Evolutionary conservation across 2,797 vertebrate species (phyloP), one percentile per base, ranked within the genome.

Genomic region (Microchirus variegatus): DNA sequence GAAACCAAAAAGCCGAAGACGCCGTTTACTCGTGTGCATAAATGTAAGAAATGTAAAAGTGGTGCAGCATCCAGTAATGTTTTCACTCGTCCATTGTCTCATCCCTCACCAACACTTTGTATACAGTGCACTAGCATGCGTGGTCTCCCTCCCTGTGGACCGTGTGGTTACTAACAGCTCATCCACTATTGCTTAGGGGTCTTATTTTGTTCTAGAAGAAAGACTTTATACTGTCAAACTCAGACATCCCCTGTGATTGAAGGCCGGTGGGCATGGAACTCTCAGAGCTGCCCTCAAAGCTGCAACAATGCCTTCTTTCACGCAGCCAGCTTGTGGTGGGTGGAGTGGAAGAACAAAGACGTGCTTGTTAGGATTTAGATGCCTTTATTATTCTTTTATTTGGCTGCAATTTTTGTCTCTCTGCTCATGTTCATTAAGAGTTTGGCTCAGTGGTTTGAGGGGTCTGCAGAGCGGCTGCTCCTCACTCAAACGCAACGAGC

Each of bases 221-320:
- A 87, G 80, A 91, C 88, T 90, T 92, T 89, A 87, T 88, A 83
- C 90, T 91, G 91, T 91, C 91, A 91, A 90, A 91, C 84, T 87
- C 89, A 88, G 88, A 90, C 83, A 87, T 92, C 91, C 91, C 90
- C 77, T 84, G 90, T 89, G 90, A 90, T 88, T 74, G 87, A 87
- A 82, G 87, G 90, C 91, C 89, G 89, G 75, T 89, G 88, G 91
- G 87, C 90, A 91, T 90, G 91, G 89, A 92, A 92, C 90, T 92
- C 88, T 91, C 85, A 84, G 84, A 89, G 89, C 86, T 90, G 89
- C 86, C 89, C 90, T 92, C 87, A 90, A 84, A 90, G 89, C 87
- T 81, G 85, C 87, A 87, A 80, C 82, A 78, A 85, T 83, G 88
- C 81, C 81, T 80, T 81, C 75, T 67, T 84, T 86, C 80, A 81